Conservation (phyloP, 2,797 vertebrate species). For the Botia almorhae region DNA sequence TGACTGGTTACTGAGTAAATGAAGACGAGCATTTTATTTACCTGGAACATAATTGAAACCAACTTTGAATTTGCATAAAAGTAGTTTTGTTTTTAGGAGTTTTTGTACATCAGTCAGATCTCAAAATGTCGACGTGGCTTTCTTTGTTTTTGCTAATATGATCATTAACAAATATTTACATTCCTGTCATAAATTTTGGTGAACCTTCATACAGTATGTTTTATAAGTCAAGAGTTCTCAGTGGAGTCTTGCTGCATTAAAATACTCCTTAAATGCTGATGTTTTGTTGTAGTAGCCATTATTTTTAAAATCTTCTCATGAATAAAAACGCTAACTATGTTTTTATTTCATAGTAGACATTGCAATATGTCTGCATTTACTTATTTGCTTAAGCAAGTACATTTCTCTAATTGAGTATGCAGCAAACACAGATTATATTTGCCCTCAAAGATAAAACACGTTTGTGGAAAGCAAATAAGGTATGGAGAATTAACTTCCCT, state of each 20-base stretch:
- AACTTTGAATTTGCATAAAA: neutral
- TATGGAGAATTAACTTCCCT: conserved; percentile 30
- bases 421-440: conserved; percentile 40
- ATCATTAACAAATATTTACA: neutral
- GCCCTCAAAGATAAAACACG: conserved; percentile 17
- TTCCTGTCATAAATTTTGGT: neutral
- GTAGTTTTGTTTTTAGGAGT: neutral
- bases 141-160: neutral
- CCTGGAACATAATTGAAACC: conserved; percentile 15
- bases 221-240: neutral
- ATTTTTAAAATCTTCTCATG: conserved; percentile 10
- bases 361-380: neutral
- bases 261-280: neutral
- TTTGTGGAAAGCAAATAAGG: conserved; percentile 20
- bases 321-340: neutral
- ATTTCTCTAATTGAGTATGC: conserved; percentile 20
- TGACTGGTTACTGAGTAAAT: conserved; percentile 35
- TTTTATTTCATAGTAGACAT: neutral
- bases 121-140: neutral
- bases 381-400: conserved; percentile 25
- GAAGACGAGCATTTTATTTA: conserved; percentile 47
- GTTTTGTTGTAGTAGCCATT: conserved; percentile 3
- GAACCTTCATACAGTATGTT: neutral
- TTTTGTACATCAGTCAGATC: neutral
- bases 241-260: neutral